These are phyloP conservation scores for Torymus aiolomorphi DNA, from an alignment of 2,888 invertebrate genomes.

Conservation along the genomic window DNA sequence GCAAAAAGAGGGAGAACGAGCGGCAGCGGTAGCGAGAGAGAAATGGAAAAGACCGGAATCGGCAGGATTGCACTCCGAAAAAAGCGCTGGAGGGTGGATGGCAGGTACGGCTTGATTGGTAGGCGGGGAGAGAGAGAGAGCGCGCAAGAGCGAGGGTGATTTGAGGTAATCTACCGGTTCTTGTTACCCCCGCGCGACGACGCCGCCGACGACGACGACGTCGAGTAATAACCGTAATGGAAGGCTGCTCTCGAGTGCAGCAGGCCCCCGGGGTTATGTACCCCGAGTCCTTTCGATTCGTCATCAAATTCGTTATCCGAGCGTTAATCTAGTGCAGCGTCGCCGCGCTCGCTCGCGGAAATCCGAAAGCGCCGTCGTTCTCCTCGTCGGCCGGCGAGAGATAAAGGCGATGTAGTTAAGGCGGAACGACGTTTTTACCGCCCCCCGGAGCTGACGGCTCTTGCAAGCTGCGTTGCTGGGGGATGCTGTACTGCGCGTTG, in stretches of 20 bases:
- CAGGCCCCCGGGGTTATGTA: conserved; percentile 5
- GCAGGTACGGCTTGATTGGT: conserved; percentile 24
- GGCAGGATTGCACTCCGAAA: conserved; percentile 7
- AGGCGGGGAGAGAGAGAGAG: conserved; percentile 15
- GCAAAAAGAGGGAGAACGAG: neutral
- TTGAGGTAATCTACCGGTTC: conserved; percentile 73
- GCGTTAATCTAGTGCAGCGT: conserved; percentile 14
- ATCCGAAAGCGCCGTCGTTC: conserved; percentile 6
- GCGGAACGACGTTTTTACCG: too few species aligned
- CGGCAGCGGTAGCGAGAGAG: neutral
- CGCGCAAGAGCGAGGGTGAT: conserved; percentile 53
- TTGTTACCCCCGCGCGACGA: conserved; percentile 68
- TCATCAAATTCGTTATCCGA: conserved; percentile 38
- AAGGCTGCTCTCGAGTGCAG: conserved; percentile 64
- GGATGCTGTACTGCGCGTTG: too few species aligned
- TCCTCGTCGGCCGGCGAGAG: too few species aligned
- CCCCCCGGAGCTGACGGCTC: too few species aligned
- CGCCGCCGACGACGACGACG: conserved; percentile 59
- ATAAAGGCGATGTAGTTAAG: too few species aligned
- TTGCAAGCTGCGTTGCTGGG: too few species aligned
- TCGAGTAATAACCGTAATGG: conserved; percentile 73
- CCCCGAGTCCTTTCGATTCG: conserved; percentile 31
- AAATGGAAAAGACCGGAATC: conserved; percentile 30
- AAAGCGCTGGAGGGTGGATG: neutral
- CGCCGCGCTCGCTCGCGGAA: neutral